Base-by-base conservation (phyloP, 2,888 invertebrate species). In the Epiblema foenella region DNA sequence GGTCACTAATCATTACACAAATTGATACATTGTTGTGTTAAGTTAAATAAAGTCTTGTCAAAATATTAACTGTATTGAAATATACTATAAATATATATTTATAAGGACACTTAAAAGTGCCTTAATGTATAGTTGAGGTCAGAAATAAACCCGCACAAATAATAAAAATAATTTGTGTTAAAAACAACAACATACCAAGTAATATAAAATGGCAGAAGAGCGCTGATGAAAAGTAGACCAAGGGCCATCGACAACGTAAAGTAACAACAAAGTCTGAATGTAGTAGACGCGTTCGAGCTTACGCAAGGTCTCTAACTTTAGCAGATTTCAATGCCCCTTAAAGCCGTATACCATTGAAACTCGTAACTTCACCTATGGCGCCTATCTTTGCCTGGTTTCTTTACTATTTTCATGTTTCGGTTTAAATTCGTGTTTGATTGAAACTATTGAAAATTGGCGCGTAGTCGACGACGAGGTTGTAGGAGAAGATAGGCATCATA, bases 1-100 rank as follows among this genome's bases (percentile, higher is more conserved):
- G 49, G 8, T 24, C 4, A 57, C 59, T 70, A 70, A 70, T 66
- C 33, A 65, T 59, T 54, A 60, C 24, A 60, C 37, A 58, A 68
- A 64, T 54, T 42, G 42, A 59, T 42, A 58, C 51, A 59, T 57
- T 57, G 17, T 58, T 37, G 49, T 33, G 52, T 66, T 66, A 70
- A 54, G 52, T 56, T 18, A 54, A 51, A 66, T 42, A 59, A 64
- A 18, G 2, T 2, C 29, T 15, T n/a, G 56, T 11, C 15, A 57
- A 63, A 42, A 46, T 11, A 46, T 68, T 62, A 37, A 24, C n/a
- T 46, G 18, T 42, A 17, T 46, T 39, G 18, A n/a, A 37, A 39
- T 20, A 24, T 20, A 42, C 37, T 18, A 18, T 42, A 2, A 46
- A 60, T 20, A 29, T 20, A 29, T 60, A 29, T 60, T 46, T n/a